phyloP scores from a whole-genome alignment of 1,140 invertebrate species.

The Akabosia matsudoensis region DNA sequence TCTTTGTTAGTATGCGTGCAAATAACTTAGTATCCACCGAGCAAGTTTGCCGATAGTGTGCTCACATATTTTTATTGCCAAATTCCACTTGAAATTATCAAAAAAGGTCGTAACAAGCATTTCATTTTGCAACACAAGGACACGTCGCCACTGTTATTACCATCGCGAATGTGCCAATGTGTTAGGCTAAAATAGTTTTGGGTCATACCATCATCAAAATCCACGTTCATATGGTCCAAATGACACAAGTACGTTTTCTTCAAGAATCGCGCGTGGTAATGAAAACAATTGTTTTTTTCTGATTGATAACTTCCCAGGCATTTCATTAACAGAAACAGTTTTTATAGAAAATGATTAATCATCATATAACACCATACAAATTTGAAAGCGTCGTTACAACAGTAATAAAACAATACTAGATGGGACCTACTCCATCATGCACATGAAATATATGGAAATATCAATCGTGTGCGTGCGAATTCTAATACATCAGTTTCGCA shows the following conservation, averaged over 20 bases:
- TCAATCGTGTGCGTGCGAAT: too few species aligned
- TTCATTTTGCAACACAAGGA: not conserved
- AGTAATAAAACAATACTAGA: not conserved
- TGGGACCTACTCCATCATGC: too few species aligned
- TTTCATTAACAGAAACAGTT: not conserved
- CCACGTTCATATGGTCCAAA: too few species aligned
- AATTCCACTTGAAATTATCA: constrained; percentile 1
- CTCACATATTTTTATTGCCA: not conserved
- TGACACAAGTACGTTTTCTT: too few species aligned
- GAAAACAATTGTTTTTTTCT: not conserved
- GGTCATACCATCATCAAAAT: too few species aligned
- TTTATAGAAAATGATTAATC: not conserved
- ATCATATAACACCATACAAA: not conserved
- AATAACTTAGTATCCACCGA: too few species aligned
- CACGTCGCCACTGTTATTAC: not conserved
- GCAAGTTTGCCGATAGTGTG: too few species aligned
- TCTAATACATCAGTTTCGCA: too few species aligned
- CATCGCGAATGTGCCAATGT: not conserved
- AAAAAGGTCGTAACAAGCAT: constrained; percentile 5
- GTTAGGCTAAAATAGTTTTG: not conserved
- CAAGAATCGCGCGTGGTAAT: too few species aligned
- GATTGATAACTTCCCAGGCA: not conserved
- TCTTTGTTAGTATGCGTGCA: too few species aligned
- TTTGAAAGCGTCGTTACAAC: not conserved
- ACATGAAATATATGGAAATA: too few species aligned